Evolutionary conservation across 2,888 invertebrate genomes (phyloP).

Genomic region (Fissipunctia ypsillon): DNA sequence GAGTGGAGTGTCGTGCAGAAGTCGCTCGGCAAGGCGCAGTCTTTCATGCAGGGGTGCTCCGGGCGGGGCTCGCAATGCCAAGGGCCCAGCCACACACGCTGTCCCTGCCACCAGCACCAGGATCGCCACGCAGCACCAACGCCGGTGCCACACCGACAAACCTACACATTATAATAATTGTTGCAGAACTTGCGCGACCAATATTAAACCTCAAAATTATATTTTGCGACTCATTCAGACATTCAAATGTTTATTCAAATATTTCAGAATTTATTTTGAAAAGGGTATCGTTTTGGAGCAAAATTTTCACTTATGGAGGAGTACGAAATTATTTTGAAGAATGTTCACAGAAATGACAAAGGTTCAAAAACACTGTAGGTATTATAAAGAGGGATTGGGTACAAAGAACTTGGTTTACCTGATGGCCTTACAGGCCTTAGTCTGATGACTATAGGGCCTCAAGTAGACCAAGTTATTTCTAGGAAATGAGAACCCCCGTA

Average conservation of each 20-base stretch:
- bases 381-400: neutral
- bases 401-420: neutral
- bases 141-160: slow-evolving; percentile 89
- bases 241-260: slow-evolving; percentile 53
- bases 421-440: neutral
- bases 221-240: slow-evolving; percentile 35
- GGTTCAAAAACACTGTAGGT: slow-evolving; percentile 4
- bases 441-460: neutral
- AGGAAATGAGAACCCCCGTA: neutral
- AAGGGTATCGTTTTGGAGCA: slow-evolving; percentile 35
- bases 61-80: slow-evolving; percentile 94
- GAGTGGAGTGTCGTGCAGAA: slow-evolving; percentile 94
- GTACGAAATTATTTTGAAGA: slow-evolving; percentile 30
- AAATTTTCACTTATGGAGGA: slow-evolving; percentile 34
- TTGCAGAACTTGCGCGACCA: slow-evolving; percentile 21
- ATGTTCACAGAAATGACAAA: slow-evolving; percentile 26
- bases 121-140: slow-evolving; percentile 94
- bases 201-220: slow-evolving; percentile 29
- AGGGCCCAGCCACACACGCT: slow-evolving; percentile 94
- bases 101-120: slow-evolving; percentile 94
- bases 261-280: slow-evolving; percentile 38
- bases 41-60: slow-evolving; percentile 94
- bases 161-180: slow-evolving; percentile 70
- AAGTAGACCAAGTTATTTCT: neutral
- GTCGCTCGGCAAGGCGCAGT: slow-evolving; percentile 93